Evolutionary conservation across 2,113 vertebrate genomes (phyloP).

Genomic region (Ibidorhyncha struthersii): DNA sequence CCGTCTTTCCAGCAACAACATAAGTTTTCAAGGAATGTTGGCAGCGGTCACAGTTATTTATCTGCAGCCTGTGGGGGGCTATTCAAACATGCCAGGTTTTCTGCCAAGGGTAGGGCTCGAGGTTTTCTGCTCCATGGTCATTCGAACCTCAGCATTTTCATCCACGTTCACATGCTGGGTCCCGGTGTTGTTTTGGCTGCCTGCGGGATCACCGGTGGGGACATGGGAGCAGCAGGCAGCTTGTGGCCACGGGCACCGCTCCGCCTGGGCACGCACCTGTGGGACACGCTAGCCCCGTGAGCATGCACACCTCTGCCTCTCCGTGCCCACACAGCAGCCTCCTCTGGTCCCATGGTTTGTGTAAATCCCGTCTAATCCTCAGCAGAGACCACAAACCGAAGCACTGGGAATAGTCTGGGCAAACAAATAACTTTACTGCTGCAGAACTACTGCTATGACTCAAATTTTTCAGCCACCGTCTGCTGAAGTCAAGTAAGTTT

Average conservation of each 20-base stretch:
- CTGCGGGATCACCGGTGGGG: not conserved
- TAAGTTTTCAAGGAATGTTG: conserved; percentile 24
- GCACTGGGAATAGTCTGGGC: not conserved
- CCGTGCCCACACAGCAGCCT: not conserved
- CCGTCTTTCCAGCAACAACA: not conserved
- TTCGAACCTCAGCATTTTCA: not conserved
- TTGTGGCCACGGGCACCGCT: accelerated
- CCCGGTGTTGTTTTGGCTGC: not conserved
- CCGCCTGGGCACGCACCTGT: accelerated
- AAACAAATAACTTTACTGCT: not conserved
- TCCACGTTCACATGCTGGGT: not conserved
- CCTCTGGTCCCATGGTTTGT: accelerated
- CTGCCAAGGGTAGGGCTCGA: not conserved
- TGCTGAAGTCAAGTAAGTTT: not conserved
- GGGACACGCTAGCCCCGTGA: not conserved
- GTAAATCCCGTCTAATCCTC: not conserved
- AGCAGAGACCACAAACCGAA: not conserved
- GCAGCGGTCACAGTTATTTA: not conserved
- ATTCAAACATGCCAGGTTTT: not conserved
- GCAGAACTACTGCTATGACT: not conserved
- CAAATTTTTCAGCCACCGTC: not conserved
- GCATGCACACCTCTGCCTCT: not conserved
- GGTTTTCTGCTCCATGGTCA: not conserved
- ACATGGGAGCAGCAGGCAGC: not conserved
- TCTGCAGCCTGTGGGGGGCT: not conserved